Percentiles rank a stretch among this genome's conserved stretches.
Conservation (phyloP, 2,797 vertebrate species). For the Trachurus trachurus region DNA sequence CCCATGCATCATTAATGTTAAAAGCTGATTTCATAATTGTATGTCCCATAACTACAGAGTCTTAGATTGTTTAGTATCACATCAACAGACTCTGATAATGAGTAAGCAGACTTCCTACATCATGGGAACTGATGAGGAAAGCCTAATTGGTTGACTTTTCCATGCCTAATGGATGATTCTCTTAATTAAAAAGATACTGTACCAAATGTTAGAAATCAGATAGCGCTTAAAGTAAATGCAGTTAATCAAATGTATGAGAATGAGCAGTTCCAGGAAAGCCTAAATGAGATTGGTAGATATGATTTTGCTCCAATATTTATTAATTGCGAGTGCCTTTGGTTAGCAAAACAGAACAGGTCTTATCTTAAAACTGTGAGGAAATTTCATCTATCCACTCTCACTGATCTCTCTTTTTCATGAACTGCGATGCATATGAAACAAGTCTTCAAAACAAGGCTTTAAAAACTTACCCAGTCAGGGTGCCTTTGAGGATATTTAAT, state of each 20-base stretch:
- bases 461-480: slow-evolving; percentile 99
- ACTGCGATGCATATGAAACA: slow-evolving; percentile 98
- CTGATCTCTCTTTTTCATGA: slow-evolving; percentile 95
- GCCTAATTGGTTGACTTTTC: slow-evolving; percentile 91
- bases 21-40: slow-evolving; percentile 87
- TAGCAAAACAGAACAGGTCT: slow-evolving; percentile 93
- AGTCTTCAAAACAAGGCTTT: slow-evolving; percentile 99
- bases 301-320: slow-evolving; percentile 91
- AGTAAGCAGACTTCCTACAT: slow-evolving; percentile 88
- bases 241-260: slow-evolving; percentile 95
- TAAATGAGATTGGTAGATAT: slow-evolving; percentile 89
- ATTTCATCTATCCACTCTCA: slow-evolving; percentile 92
- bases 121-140: slow-evolving; percentile 87
- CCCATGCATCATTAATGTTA: slow-evolving; percentile 87
- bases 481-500: slow-evolving; percentile 99
- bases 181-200: slow-evolving; percentile 93
- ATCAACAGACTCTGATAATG: slow-evolving; percentile 88
- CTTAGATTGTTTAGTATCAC: slow-evolving; percentile 87
- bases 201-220: slow-evolving; percentile 90
- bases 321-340: slow-evolving; percentile 91
- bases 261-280: slow-evolving; percentile 92
- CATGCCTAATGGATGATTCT: slow-evolving; percentile 90
- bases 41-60: slow-evolving; percentile 83
- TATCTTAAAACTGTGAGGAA: slow-evolving; percentile 94
- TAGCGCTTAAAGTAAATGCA: slow-evolving; percentile 87